phyloP scores from a whole-genome alignment of 2,888 invertebrate genomes.

The Cetonia aurata region DNA sequence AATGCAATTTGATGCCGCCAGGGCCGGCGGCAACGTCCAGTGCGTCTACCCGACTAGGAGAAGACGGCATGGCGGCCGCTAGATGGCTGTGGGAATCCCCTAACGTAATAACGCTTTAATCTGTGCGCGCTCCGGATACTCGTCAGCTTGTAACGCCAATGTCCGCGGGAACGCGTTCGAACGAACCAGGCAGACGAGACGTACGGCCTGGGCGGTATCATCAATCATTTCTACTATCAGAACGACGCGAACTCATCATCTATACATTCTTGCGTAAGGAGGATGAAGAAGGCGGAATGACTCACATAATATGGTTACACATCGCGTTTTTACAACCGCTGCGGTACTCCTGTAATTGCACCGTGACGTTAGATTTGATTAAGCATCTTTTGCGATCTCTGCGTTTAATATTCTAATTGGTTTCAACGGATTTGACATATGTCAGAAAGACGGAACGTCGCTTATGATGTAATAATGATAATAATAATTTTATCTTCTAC shows the following conservation, averaged over 20 bases:
- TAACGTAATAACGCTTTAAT: constrained; percentile 64
- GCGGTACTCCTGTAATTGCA: constrained; percentile 17
- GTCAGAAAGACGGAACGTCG: too few relatives aligned
- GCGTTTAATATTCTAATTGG: too few relatives aligned
- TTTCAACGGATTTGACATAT: too few relatives aligned
- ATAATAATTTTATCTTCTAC: too few relatives aligned
- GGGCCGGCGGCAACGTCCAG: constrained; percentile 45
- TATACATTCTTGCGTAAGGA: constrained; percentile 49
- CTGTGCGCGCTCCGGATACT: constrained; percentile 60
- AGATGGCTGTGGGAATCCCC: constrained; percentile 55
- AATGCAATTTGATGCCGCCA: constrained; percentile 49
- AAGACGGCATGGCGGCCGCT: constrained; percentile 53
- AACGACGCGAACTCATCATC: constrained; percentile 57
- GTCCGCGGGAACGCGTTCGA: constrained; percentile 57
- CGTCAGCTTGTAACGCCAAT: constrained; percentile 61
- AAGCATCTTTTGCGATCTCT: not conserved
- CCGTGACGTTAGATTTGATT: constrained; percentile 10
- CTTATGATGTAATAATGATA: too few relatives aligned
- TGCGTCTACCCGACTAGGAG: not conserved
- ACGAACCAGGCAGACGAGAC: constrained; percentile 56
- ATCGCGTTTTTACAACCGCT: constrained; percentile 29
- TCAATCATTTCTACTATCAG: constrained; percentile 63
- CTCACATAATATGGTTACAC: constrained; percentile 42
- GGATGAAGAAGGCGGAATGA: constrained; percentile 43
- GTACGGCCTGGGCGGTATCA: constrained; percentile 58